A percentile compares a stretch with the other conserved stretches of the same genome.
phyloP scores from a whole-genome alignment of 1,140 invertebrate species.

The Zaprionus africanus region DNA sequence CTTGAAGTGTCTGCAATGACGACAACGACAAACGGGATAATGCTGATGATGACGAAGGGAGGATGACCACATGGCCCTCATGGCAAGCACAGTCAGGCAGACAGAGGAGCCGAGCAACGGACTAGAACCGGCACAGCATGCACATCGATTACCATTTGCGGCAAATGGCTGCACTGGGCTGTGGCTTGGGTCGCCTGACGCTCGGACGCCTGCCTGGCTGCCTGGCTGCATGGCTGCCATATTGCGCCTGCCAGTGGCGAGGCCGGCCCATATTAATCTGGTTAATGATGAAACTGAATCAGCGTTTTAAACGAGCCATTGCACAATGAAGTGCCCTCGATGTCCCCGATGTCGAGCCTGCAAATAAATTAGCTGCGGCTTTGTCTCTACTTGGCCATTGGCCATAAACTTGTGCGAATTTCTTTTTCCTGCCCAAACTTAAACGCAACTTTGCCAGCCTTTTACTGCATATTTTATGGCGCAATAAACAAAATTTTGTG shows the following conservation, averaged over 20 bases:
- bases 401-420: slow-evolving; percentile 64
- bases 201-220: slow-evolving; percentile 21
- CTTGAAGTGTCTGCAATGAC: slow-evolving; percentile 72
- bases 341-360: slow-evolving; percentile 49
- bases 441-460: slow-evolving; percentile 53
- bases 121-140: slow-evolving; percentile 44
- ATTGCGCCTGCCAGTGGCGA: slow-evolving; percentile 52
- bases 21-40: slow-evolving; percentile 22
- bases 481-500: slow-evolving; percentile 29
- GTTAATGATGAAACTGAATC: slow-evolving; percentile 84
- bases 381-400: slow-evolving; percentile 56
- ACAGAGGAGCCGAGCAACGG: not conserved
- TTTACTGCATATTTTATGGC: slow-evolving; percentile 52
- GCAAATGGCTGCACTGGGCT: slow-evolving; percentile 25
- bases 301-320: slow-evolving; percentile 83
- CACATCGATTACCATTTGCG: slow-evolving; percentile 61
- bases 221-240: slow-evolving; percentile 35
- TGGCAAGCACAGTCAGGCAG: slow-evolving; percentile 45
- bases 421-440: slow-evolving; percentile 51
- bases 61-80: slow-evolving; percentile 66
- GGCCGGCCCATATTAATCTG: slow-evolving; percentile 80
- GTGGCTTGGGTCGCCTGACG: slow-evolving; percentile 5
- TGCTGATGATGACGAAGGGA: slow-evolving; percentile 6
- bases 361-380: slow-evolving; percentile 81
- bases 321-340: slow-evolving; percentile 65